Conservation (phyloP, 2,797 vertebrate species). For the Threskiornis aethiopicus region DNA sequence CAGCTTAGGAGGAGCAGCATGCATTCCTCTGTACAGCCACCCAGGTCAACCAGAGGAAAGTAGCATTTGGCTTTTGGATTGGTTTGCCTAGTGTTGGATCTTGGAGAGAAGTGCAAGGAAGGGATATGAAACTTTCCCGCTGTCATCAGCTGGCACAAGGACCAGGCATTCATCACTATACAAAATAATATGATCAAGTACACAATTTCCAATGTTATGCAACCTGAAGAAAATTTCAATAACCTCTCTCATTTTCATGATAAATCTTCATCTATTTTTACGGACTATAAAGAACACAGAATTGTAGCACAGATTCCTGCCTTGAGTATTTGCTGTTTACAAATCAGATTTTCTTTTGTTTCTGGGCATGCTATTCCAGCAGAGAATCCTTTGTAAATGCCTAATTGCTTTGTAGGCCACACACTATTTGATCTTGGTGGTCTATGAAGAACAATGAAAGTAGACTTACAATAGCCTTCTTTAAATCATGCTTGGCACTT, state of each 20-base stretch:
- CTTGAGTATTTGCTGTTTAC: constrained; percentile 42
- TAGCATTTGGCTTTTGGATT: neutral
- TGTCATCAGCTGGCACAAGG: neutral
- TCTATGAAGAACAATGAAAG: constrained; percentile 38
- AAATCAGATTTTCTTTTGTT: neutral
- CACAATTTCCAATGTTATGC: neutral
- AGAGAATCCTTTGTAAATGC: neutral
- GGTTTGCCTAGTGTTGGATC: neutral
- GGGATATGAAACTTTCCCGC: neutral
- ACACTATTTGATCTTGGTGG: constrained; percentile 26
- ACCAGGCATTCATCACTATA: neutral
- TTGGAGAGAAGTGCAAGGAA: neutral
- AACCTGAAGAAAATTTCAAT: neutral
- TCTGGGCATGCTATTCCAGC: neutral
- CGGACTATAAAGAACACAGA: neutral
- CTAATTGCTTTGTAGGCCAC: constrained; percentile 37
- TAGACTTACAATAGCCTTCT: constrained; percentile 34
- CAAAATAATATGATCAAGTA: neutral
- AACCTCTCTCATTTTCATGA: neutral
- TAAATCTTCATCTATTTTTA: neutral
- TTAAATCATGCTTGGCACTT: constrained; percentile 52
- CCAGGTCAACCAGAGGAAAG: neutral
- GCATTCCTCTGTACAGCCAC: neutral
- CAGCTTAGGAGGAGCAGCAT: neutral
- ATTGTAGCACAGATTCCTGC: neutral